Conservation (phyloP, 2,113 vertebrate species). For the Leuciscus idus region DNA sequence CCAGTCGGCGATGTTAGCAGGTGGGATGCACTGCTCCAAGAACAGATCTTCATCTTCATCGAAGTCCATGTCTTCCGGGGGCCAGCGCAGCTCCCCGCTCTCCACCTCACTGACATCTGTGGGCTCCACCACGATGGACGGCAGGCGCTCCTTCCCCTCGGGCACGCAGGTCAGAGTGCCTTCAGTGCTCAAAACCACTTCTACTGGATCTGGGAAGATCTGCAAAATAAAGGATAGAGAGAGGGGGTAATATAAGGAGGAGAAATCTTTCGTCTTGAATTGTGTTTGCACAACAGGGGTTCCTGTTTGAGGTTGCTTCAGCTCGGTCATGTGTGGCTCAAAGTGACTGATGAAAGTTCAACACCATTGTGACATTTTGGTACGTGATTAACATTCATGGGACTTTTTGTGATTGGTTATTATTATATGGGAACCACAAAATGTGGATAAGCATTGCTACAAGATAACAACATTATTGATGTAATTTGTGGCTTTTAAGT, state of each 20-base stretch:
- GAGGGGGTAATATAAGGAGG: not conserved
- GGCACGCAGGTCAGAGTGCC: slow-evolving; percentile 58
- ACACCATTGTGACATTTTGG: not conserved
- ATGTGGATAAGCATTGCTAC: not conserved
- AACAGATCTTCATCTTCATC: slow-evolving; percentile 80
- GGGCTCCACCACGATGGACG: slow-evolving; percentile 83
- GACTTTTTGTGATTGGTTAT: not conserved
- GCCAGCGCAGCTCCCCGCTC: slow-evolving; percentile 84
- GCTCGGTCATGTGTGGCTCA: not conserved
- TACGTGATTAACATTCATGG: not conserved
- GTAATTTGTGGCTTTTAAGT: not conserved
- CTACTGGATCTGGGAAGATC: slow-evolving; percentile 82
- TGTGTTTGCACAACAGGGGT: not conserved
- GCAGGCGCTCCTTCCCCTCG: slow-evolving; percentile 75
- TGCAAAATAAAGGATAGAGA: slow-evolving; percentile 44
- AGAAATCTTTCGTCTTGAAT: not conserved
- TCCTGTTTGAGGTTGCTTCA: not conserved
- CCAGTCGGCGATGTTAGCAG: slow-evolving; percentile 78
- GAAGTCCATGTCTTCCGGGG: slow-evolving; percentile 73
- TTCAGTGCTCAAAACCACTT: slow-evolving; percentile 65
- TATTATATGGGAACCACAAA: not conserved
- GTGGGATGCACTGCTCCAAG: slow-evolving; percentile 79
- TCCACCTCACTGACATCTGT: slow-evolving; percentile 81
- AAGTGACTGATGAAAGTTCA: not conserved
- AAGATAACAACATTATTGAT: not conserved